A percentile compares a stretch with the other conserved stretches of the same genome.
phyloP scores from a whole-genome alignment of 2,888 invertebrate species.

The Tetramorium bicarinatum region DNA sequence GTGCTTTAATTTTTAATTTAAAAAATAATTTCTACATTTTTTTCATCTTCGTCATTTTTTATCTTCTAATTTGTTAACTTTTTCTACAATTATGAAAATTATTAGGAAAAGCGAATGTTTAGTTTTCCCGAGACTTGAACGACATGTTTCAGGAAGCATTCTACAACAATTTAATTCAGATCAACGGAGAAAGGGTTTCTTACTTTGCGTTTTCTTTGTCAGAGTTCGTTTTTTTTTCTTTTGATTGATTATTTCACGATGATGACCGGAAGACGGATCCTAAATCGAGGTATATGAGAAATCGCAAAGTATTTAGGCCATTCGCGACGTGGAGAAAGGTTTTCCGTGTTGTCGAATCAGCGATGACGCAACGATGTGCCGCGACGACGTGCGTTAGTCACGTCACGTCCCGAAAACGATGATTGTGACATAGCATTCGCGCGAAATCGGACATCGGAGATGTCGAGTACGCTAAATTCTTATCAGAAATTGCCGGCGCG shows the following conservation, averaged over 20 bases:
- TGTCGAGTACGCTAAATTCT: constrained; percentile 36
- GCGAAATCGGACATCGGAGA: constrained; percentile 31
- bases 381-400: constrained; percentile 64
- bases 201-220: not conserved
- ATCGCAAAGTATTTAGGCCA: constrained; percentile 68
- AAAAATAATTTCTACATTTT: not conserved
- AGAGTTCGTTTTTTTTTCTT: not conserved
- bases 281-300: constrained; percentile 47
- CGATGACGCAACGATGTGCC: constrained; percentile 71
- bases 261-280: constrained; percentile 54
- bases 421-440: constrained; percentile 70
- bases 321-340: constrained; percentile 72
- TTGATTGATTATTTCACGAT: not conserved
- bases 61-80: not conserved
- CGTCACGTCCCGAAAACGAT: constrained; percentile 70
- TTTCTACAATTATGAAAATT: not conserved
- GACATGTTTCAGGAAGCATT: not conserved
- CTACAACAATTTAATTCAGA: not conserved
- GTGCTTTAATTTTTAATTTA: not conserved
- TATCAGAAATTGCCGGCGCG: not conserved
- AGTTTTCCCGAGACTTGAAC: not conserved
- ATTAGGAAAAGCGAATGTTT: not conserved
- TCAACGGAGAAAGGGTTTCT: not conserved
- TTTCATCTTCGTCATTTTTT: not conserved
- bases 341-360: constrained; percentile 80